Base-by-base conservation (phyloP, 1,140 invertebrate genomes). In the Lasioglossum albipes region DNA sequence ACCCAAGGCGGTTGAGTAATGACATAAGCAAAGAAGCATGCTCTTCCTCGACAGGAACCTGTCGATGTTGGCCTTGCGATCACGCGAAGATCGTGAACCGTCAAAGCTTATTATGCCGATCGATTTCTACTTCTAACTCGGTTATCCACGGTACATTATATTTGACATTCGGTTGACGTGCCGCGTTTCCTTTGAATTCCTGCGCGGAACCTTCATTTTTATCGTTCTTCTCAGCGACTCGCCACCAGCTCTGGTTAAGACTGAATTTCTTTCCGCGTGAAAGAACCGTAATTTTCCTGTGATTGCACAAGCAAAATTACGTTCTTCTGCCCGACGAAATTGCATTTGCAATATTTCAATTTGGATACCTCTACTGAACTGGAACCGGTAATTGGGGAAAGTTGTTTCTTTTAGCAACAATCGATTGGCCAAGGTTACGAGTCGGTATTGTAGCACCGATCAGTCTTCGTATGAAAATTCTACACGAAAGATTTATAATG, bases 51-150 rank as follows among this genome's bases (percentile, higher is more conserved):
- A 18, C 18, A 16, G 57, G 27, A 77, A 52, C 57, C 27, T 62
- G 20, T 61, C 57, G 68, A 52, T 64, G 45, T 57, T 22, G 45
- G 27, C 68, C 42, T 78, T 69, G 65, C n/a, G 20, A 69, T 69
- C 52, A 64, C 41, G 42, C 64, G 36, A 62, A 18, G 45, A 78
- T 71, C 45, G 57, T 62, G 31, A 27, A 78, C 71, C 52, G 13
- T 22, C 45, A 6, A 71, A 49, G 45, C 61, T 71, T 64, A 71
- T 71, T 64, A 78, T 27, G 41, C 45, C 22, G 67, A 71, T 78
- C 75, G 57, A 64, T 78, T 78, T 78, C 57, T 71, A 20, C 57
- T 52, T 45, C 42, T 36, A 71, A 52, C 49, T 22, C 57, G 22
- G 13, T 62, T 77, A 70, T 59, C 57, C 68, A 41, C 31, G 41